Percentiles rank a stretch among this genome's conserved stretches.
Evolutionary conservation across 2,888 invertebrate genomes (phyloP).

Genomic region (Stenichneumon culpator): DNA sequence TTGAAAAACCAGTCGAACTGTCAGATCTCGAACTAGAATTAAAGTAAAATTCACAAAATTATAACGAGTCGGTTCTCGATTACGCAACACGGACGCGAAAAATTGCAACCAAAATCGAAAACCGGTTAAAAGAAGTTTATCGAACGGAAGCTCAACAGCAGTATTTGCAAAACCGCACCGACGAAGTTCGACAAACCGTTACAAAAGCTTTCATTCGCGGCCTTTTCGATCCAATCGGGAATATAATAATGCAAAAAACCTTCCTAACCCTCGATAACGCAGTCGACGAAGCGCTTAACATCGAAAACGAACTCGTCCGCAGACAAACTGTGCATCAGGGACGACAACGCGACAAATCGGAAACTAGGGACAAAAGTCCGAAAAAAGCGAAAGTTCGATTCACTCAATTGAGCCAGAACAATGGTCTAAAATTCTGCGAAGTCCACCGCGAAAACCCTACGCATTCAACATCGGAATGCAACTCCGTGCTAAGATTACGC

Average conservation of each 20-base stretch:
- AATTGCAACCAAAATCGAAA: not conserved
- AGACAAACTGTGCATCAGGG: not conserved
- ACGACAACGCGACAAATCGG: not conserved
- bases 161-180: not conserved
- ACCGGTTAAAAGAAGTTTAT: slow-evolving; percentile 15
- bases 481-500: not conserved
- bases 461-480: not conserved
- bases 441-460: no score
- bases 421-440: no score
- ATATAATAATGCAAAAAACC: not conserved
- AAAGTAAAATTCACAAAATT: slow-evolving; percentile 14
- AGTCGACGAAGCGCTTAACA: not conserved
- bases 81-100: slow-evolving; percentile 3
- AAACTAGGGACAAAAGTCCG: not conserved
- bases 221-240: not conserved
- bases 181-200: not conserved
- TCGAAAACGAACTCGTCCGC: not conserved
- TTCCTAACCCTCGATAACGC: not conserved
- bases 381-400: not conserved
- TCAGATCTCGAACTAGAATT: slow-evolving; percentile 21
- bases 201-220: slow-evolving; percentile 10
- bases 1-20: slow-evolving; percentile 5
- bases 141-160: not conserved
- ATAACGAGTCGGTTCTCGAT: slow-evolving; percentile 3
- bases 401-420: not conserved